Conservation (phyloP, 2,797 vertebrate genomes). For the Streptopelia turtur region DNA sequence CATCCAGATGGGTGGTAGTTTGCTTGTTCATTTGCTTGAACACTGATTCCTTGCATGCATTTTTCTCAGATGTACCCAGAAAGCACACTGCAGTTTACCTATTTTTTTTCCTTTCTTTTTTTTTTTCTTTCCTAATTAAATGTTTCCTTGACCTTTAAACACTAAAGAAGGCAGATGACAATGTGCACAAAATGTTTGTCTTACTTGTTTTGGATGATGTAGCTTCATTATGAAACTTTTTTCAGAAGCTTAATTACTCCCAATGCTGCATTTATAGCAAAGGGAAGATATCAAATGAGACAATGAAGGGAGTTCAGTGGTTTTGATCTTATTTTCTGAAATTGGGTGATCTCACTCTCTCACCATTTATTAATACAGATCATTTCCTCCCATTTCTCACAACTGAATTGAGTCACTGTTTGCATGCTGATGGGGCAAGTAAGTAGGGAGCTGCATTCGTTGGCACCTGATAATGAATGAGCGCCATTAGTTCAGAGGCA, state of each 20-base stretch:
- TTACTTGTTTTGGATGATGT: slow-evolving; percentile 71
- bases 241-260: slow-evolving; percentile 71
- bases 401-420: not conserved
- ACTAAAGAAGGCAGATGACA: slow-evolving; percentile 63
- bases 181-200: slow-evolving; percentile 66
- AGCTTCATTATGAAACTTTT: slow-evolving; percentile 59
- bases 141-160: slow-evolving; percentile 74
- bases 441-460: not conserved
- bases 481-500: slow-evolving; percentile 15
- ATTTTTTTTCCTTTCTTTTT: not conserved
- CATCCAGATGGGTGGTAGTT: not conserved
- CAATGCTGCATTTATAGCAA: slow-evolving; percentile 42
- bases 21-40: not conserved
- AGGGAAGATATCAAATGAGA: slow-evolving; percentile 48
- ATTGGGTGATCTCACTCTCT: not conserved
- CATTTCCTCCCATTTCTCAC: slow-evolving; percentile 48
- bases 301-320: not conserved
- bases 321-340: slow-evolving; percentile 65
- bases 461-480: not conserved
- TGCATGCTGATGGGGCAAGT: slow-evolving; percentile 16
- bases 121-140: not conserved
- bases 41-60: not conserved
- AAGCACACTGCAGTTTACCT: not conserved
- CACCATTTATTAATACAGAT: slow-evolving; percentile 49
- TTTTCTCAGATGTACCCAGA: not conserved